Conservation (phyloP, 2,113 vertebrate species). For the Tautogolabrus adspersus region DNA sequence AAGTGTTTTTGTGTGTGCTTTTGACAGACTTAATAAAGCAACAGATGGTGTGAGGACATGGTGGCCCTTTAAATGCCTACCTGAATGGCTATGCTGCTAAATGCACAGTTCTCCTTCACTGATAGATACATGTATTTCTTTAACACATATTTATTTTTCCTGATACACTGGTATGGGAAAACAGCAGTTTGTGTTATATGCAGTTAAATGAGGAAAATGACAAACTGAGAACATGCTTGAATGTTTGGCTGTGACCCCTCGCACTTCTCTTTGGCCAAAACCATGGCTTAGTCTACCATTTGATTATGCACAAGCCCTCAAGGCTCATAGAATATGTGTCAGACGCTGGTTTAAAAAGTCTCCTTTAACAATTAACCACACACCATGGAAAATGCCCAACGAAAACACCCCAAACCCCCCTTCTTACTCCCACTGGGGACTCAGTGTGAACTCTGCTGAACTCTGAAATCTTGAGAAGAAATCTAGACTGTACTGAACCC, state of each 20-base stretch:
- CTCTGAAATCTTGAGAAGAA: constrained; percentile 71
- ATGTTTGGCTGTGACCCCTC: constrained; percentile 60
- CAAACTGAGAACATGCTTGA: constrained; percentile 21
- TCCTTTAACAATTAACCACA: constrained; percentile 82
- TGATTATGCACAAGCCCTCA: constrained; percentile 65
- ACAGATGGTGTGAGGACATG: constrained; percentile 41
- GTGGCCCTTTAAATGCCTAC: no score
- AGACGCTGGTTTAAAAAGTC: constrained; percentile 79
- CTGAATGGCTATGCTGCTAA: no score
- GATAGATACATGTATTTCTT: no score
- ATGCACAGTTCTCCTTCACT: no score
- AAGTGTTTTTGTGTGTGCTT: constrained; percentile 62
- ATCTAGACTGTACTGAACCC: constrained; percentile 67
- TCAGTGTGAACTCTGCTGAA: constrained; percentile 73
- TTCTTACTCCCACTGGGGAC: constrained; percentile 65
- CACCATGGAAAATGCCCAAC: constrained; percentile 76
- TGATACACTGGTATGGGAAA: no score
- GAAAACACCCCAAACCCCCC: constrained; percentile 67
- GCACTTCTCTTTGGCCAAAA: constrained; percentile 45
- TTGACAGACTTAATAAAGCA: constrained; percentile 74
- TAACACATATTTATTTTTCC: no score
- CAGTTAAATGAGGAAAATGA: no score
- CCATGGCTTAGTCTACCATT: constrained; percentile 60
- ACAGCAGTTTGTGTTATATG: no score
- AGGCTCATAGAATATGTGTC: constrained; percentile 76